Conservation (phyloP, 92 coral and sea anemone genomes). For the Umimayanthus chanpuru region DNA sequence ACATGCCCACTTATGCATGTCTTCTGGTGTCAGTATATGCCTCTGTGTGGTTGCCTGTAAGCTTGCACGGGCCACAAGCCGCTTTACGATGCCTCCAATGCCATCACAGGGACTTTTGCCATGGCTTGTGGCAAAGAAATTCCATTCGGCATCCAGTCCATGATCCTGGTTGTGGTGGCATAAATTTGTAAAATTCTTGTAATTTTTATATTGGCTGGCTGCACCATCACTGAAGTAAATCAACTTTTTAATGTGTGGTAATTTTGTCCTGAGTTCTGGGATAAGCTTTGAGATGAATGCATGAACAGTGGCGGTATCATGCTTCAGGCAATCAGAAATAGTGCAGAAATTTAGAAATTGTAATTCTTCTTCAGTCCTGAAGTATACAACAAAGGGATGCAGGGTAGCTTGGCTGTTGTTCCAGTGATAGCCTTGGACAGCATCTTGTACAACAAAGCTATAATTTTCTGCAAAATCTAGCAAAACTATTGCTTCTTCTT, state of each 20-base stretch:
- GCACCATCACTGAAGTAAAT: neutral
- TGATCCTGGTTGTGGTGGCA: neutral
- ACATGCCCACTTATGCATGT: neutral
- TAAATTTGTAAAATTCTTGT: neutral
- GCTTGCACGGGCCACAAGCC: constrained; percentile 17
- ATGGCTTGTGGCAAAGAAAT: constrained; percentile 20
- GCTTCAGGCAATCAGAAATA: neutral
- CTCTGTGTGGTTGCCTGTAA: constrained; percentile 32
- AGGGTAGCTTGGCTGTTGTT: constrained; percentile 8
- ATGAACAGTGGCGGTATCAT: constrained; percentile 45
- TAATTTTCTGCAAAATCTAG: constrained; percentile 42
- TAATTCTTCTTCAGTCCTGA: neutral
- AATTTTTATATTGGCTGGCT: neutral
- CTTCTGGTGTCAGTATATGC: neutral
- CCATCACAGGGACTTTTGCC: constrained; percentile 26
- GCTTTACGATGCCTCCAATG: constrained; percentile 22
- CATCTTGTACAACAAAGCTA: constrained; percentile 25
- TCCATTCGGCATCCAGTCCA: constrained; percentile 9
- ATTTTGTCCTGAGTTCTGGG: neutral
- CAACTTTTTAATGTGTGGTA: neutral
- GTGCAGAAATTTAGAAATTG: neutral
- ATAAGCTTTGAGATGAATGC: neutral
- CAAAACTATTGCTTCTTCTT: neutral
- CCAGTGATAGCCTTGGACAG: constrained; percentile 38
- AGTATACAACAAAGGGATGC: constrained; percentile 21